A percentile compares a stretch with the other conserved stretches of the same genome.
Conservation (phyloP, 2,797 vertebrate species). For the Sarcoramphus papa region DNA sequence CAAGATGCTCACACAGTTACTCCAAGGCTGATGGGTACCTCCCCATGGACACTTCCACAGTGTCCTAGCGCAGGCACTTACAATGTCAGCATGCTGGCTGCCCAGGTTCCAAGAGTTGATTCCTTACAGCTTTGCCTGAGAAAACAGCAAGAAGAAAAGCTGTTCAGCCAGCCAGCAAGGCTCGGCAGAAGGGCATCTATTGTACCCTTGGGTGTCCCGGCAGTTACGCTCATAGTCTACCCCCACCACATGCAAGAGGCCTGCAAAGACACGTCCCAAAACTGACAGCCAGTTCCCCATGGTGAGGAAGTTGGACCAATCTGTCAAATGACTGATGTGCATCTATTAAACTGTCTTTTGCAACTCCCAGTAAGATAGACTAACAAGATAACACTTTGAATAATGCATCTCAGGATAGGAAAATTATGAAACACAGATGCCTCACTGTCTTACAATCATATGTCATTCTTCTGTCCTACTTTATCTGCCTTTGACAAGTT, state of each 20-base stretch:
- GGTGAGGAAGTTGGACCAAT: background rate
- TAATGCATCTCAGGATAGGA: background rate
- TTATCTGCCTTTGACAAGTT: slow-evolving; percentile 38
- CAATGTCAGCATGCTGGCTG: background rate
- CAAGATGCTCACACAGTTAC: background rate
- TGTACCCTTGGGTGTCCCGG: background rate
- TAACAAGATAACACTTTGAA: slow-evolving; percentile 25
- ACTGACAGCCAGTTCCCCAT: background rate
- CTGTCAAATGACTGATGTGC: background rate
- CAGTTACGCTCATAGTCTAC: background rate
- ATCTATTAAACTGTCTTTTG: slow-evolving; percentile 11
- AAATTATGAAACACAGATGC: slow-evolving; percentile 21
- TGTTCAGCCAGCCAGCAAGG: background rate
- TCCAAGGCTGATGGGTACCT: background rate
- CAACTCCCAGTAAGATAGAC: background rate
- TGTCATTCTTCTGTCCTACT: slow-evolving; percentile 46
- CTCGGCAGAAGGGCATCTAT: background rate
- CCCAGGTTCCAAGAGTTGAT: background rate
- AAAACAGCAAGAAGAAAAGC: background rate
- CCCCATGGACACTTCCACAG: background rate
- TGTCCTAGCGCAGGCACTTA: background rate
- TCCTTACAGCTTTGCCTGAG: background rate
- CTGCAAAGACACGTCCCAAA: background rate
- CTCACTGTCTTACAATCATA: background rate
- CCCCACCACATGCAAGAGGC: background rate